Percentiles rank a stretch among this genome's conserved stretches.
Conservation (phyloP, 2,113 vertebrate species). For the Sitta europaea region DNA sequence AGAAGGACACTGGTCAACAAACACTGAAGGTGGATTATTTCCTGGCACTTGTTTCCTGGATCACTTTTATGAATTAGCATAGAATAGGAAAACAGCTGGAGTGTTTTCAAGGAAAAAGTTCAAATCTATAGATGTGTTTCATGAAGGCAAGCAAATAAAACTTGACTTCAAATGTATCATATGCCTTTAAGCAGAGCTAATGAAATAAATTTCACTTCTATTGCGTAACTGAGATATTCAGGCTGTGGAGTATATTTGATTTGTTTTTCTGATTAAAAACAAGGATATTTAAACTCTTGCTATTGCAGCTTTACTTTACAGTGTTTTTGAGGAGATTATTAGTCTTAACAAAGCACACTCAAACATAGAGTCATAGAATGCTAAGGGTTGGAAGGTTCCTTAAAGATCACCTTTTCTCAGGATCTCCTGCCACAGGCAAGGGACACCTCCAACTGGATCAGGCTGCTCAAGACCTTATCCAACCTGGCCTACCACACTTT, state of each 20-base stretch:
- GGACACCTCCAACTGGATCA: background rate
- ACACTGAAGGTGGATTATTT: background rate
- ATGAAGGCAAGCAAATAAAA: background rate
- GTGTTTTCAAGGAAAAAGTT: background rate
- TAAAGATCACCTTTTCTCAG: background rate
- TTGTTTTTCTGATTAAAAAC: background rate
- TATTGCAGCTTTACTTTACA: background rate
- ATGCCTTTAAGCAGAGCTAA: background rate
- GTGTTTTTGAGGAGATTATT: background rate
- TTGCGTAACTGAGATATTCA: background rate
- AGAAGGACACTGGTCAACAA: background rate
- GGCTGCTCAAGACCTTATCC: background rate
- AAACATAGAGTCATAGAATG: background rate
- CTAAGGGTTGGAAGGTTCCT: background rate
- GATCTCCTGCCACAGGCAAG: background rate
- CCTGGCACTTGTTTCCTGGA: background rate
- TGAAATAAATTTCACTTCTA: background rate
- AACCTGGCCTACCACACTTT: background rate
- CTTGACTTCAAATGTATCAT: background rate
- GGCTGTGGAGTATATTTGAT: background rate
- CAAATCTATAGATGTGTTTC: background rate
- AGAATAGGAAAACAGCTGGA: background rate
- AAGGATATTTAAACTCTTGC: background rate
- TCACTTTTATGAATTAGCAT: background rate
- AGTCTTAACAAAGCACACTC: background rate